phyloP scores from a whole-genome alignment of 2,113 vertebrate genomes.

The Echinops telfairi region DNA sequence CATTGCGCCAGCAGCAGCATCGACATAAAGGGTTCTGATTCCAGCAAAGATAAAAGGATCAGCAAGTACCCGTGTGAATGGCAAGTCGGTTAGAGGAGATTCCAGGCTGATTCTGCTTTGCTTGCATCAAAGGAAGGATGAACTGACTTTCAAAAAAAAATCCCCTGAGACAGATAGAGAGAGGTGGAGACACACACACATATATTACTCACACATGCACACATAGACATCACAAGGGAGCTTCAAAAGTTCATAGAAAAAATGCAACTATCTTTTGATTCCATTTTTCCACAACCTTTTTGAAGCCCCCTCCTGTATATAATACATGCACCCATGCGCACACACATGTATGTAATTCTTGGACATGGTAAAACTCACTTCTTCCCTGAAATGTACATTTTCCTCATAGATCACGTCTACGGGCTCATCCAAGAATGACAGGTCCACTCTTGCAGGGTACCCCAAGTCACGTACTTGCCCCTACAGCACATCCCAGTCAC shows the following conservation, averaged over 20 bases:
- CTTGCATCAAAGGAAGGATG: conserved; percentile 69
- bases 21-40: conserved; percentile 76
- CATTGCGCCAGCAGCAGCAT: background rate
- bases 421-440: background rate
- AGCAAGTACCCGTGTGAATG: conserved; percentile 15
- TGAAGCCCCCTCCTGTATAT: too few species aligned
- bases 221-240: background rate
- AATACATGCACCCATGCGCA: background rate
- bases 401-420: background rate
- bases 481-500: background rate
- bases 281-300: too few species aligned
- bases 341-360: background rate
- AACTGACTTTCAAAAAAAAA: conserved; percentile 68
- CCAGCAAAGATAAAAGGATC: conserved; percentile 72
- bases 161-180: background rate
- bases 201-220: background rate
- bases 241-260: too few species aligned
- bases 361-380: background rate
- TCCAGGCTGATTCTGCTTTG: conserved; percentile 55
- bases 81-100: conserved; percentile 68
- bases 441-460: background rate
- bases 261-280: too few species aligned
- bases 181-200: background rate
- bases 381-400: conserved; percentile 18
- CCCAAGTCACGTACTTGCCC: background rate